Evolutionary conservation across 2,888 invertebrate species (phyloP).

Genomic region (Trisateles emortualis): DNA sequence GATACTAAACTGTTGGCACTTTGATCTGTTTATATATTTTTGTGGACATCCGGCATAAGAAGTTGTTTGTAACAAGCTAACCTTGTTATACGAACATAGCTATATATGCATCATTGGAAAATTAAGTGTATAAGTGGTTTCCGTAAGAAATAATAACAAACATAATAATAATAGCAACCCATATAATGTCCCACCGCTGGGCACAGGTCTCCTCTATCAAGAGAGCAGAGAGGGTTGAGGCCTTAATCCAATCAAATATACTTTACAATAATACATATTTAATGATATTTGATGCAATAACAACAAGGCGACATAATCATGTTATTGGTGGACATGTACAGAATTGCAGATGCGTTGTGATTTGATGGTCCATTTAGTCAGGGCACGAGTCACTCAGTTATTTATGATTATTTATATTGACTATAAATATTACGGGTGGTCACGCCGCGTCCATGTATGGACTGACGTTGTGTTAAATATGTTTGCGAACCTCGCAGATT

Average conservation of each 20-base stretch:
- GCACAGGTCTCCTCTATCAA: too few species aligned
- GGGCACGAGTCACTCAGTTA: neutral
- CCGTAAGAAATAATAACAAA: too few species aligned
- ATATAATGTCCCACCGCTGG: too few species aligned
- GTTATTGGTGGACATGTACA: neutral
- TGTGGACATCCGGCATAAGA: neutral
- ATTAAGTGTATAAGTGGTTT: too few species aligned
- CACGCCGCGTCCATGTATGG: conserved; percentile 9
- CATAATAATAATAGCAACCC: too few species aligned
- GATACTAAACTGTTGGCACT: neutral
- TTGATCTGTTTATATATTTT: neutral
- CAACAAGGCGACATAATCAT: neutral
- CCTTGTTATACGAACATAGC: too few species aligned
- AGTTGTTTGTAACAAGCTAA: neutral
- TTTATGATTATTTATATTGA: conserved; percentile 3
- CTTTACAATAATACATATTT: too few species aligned
- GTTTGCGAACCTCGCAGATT: neutral
- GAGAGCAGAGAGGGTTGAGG: too few species aligned
- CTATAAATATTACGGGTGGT: conserved; percentile 7
- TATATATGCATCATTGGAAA: too few species aligned
- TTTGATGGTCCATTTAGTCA: conserved; percentile 4
- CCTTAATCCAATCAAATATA: too few species aligned
- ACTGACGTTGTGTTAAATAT: conserved; percentile 9
- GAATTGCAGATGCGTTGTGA: conserved; percentile 8
- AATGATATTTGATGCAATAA: neutral